Conservation (phyloP, 1,140 invertebrate species). For the Planococcus citri region DNA sequence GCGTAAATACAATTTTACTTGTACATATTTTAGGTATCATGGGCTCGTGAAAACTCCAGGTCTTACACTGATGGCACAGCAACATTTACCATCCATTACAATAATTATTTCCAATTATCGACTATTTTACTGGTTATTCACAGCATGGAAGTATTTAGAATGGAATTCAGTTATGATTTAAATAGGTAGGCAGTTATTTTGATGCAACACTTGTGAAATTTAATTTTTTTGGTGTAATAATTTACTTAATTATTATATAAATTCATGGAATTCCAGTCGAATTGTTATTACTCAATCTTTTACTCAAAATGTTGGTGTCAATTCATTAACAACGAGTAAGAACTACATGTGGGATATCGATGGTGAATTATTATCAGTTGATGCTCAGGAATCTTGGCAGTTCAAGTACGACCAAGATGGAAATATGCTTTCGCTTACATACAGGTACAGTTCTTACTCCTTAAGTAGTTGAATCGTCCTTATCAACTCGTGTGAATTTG, state of each 20-base stretch:
- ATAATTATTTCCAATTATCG: constrained; percentile 66
- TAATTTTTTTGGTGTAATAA: neutral
- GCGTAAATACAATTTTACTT: constrained; percentile 1
- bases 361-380: constrained; percentile 72
- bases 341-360: constrained; percentile 88
- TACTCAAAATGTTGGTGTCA: constrained; percentile 73
- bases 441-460: constrained; percentile 37
- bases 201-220: too few relatives aligned
- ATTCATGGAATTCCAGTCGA: constrained; percentile 45
- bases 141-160: constrained; percentile 71
- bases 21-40: constrained; percentile 43
- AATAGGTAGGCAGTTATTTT: constrained; percentile 41
- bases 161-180: constrained; percentile 76
- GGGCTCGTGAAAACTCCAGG: constrained; percentile 62
- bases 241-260: too few relatives aligned
- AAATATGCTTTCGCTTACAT: constrained; percentile 79
- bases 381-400: constrained; percentile 86
- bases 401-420: constrained; percentile 90
- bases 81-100: constrained; percentile 63
- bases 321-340: constrained; percentile 75
- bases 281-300: constrained; percentile 79
- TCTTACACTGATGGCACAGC: constrained; percentile 73
- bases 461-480: neutral
- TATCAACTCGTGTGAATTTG: too few relatives aligned
- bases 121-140: constrained; percentile 74